Conservation (phyloP, 2,888 invertebrate genomes). For the Chironomus tentans region DNA sequence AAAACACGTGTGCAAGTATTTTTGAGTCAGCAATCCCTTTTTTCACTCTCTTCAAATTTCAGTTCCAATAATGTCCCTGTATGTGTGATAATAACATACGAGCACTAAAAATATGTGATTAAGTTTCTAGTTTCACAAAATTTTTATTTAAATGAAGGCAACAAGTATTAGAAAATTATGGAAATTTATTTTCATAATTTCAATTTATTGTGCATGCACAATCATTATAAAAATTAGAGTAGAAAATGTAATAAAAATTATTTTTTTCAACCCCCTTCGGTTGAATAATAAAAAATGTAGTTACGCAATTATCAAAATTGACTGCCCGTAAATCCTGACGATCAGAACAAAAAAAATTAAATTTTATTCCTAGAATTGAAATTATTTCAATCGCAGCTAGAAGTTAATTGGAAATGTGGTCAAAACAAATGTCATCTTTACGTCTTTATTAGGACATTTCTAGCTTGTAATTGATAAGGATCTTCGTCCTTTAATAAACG, state of each 20-base stretch:
- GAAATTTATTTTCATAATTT: neutral
- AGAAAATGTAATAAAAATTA: neutral
- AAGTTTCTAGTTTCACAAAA: too few species aligned
- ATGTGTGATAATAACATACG: neutral
- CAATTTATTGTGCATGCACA: neutral
- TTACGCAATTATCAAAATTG: neutral
- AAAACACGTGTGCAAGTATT: constrained; percentile 25
- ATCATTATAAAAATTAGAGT: neutral
- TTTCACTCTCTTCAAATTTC: too few species aligned
- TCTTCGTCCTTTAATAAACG: neutral
- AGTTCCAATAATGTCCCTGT: too few species aligned
- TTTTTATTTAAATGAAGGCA: neutral
- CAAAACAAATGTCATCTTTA: constrained; percentile 24
- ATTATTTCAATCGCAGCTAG: neutral
- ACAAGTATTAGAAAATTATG: neutral
- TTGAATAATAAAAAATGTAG: neutral
- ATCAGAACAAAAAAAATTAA: neutral
- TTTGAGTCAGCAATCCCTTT: constrained; percentile 2
- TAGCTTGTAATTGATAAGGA: neutral
- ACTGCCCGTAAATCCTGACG: neutral
- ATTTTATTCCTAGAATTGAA: neutral
- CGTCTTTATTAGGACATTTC: constrained; percentile 8
- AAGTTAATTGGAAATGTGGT: constrained; percentile 6
- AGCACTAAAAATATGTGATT: neutral
- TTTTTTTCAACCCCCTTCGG: neutral